Evolutionary conservation across 2,113 vertebrate species (phyloP).

Genomic region (Proteles cristata): DNA sequence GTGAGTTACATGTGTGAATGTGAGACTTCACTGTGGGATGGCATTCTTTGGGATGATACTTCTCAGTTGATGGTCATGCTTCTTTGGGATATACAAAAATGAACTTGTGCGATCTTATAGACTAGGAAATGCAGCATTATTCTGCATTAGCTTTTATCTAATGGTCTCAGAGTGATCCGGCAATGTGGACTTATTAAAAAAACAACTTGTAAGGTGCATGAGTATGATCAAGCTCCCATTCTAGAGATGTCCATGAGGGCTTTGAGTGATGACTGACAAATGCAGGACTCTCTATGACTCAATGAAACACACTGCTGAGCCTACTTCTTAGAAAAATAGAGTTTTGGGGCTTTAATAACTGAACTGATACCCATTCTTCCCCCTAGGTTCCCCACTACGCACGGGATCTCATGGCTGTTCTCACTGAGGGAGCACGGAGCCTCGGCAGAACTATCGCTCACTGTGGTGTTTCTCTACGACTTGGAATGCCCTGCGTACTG

Average conservation of each 20-base stretch:
- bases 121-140: not conserved
- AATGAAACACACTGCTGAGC: not conserved
- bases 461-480: rapidly evolving
- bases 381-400: rapidly evolving
- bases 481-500: not conserved
- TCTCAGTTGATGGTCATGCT: not conserved
- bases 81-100: not conserved
- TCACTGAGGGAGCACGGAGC: rapidly evolving
- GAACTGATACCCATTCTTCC: not conserved
- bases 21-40: conserved; percentile 29
- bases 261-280: rapidly evolving
- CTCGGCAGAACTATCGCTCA: rapidly evolving
- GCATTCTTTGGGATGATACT: not conserved
- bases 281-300: not conserved
- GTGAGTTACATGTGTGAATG: conserved; percentile 30
- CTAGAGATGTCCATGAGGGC: not conserved
- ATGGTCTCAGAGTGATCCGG: not conserved
- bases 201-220: no score
- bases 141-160: not conserved
- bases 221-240: not conserved
- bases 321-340: not conserved
- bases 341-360: not conserved
- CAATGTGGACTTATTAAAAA: not conserved
- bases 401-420: not conserved
- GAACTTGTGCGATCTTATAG: not conserved